These are phyloP conservation scores for Trachythela sp. DNA, from an alignment of 64 coral and sea anemone species.

Conservation along the genomic window DNA sequence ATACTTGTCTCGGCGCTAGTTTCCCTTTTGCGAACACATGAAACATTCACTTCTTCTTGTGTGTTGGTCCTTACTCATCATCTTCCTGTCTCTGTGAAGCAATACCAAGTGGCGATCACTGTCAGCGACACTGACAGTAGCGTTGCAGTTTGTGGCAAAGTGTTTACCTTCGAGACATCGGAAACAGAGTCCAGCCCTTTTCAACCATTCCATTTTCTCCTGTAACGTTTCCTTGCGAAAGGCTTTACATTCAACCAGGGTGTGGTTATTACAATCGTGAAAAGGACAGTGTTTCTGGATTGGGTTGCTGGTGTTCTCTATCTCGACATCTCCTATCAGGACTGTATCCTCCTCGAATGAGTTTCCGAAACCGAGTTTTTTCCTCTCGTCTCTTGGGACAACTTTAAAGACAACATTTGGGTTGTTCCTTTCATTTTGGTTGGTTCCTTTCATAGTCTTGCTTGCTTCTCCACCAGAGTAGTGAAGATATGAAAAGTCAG, in stretches of 20 bases:
- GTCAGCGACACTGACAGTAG: conserved; percentile 16
- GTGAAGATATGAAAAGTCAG: conserved; percentile 22
- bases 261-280: conserved; percentile 51
- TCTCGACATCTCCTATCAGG: background rate
- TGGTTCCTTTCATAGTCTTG: too few relatives aligned
- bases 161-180: conserved; percentile 40
- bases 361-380: background rate
- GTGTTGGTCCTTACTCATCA: too few relatives aligned
- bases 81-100: conserved; percentile 46
- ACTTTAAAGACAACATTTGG: conserved; percentile 43
- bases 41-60: too few relatives aligned
- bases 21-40: too few relatives aligned
- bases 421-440: too few relatives aligned
- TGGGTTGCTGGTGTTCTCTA: background rate
- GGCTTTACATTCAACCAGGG: conserved; percentile 40
- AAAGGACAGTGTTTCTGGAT: conserved; percentile 43
- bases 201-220: conserved; percentile 47
- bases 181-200: conserved; percentile 43
- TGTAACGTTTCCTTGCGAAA: conserved; percentile 43
- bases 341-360: background rate
- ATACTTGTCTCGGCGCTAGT: too few relatives aligned
- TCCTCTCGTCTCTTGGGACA: background rate
- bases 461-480: conserved; percentile 11
- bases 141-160: conserved; percentile 19
- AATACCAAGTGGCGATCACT: conserved; percentile 37